A percentile compares a stretch with the other conserved stretches of the same genome.
Conservation (phyloP, 2,888 invertebrate genomes). For the Penaeus monodon region DNA sequence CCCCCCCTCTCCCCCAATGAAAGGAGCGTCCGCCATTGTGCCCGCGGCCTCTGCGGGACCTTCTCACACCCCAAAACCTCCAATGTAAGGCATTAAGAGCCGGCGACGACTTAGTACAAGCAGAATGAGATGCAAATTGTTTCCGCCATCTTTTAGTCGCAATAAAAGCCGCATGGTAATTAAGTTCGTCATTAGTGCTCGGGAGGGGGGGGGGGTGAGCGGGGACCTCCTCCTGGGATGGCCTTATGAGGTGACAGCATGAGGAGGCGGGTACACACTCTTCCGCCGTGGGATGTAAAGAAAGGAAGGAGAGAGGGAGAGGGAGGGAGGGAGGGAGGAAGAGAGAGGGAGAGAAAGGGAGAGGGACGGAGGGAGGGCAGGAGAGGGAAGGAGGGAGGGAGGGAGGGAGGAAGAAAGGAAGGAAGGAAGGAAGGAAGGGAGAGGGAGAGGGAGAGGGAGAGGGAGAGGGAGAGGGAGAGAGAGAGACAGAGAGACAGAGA, state of each 20-base stretch:
- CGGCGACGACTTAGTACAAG: too few species aligned
- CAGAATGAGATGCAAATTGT: slow-evolving; percentile 7
- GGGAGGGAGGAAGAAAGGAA: too few species aligned
- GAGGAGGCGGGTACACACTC: background rate
- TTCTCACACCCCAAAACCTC: too few species aligned
- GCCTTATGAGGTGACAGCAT: background rate
- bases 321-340: background rate
- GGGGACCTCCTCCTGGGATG: background rate
- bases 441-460: background rate
- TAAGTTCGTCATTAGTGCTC: slow-evolving; percentile 19
- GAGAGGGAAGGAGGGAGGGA: too few species aligned
- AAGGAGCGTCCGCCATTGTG: background rate
- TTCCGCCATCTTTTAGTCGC: background rate
- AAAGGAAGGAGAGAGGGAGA: too few species aligned
- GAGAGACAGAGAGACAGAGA: background rate
- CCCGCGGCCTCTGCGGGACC: too few species aligned
- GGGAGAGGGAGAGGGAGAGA: background rate
- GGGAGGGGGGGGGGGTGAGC: background rate
- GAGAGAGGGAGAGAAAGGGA: background rate
- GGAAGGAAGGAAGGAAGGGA: background rate
- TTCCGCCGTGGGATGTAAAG: background rate
- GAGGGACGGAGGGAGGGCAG: too few species aligned
- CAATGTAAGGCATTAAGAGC: too few species aligned
- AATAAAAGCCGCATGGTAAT: slow-evolving; percentile 32
- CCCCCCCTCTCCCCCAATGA: background rate